Base-by-base conservation (phyloP, 2,113 vertebrate species). In the Lasiurus borealis region DNA sequence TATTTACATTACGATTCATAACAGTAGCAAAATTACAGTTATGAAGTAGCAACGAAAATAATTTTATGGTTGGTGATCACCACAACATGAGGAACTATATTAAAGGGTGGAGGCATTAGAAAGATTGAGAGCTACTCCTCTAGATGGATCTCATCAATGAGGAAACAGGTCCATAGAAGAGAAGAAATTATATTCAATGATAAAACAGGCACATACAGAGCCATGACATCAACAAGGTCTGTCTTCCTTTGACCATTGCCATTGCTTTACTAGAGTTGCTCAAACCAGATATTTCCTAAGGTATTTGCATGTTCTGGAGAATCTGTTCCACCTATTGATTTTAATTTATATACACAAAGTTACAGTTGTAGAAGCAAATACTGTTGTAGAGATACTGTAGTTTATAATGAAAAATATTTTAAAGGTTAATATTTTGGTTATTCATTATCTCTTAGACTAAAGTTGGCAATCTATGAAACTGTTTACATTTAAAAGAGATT, bases 331-430 rank as follows among this genome's bases (percentile, higher is more conserved):
- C 29, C 27, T 68, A 76, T 82, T 64, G 1, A 2, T 88, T 81
- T 86, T 34, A 75, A 77, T 85, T 88, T 95, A 48, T 36, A 46
- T 8, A 88, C 6, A 68, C 10, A 94, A 68, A 54, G 62, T 54
- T 4, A 90, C 36, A 76, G 27, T 75, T 78, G 77, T 40, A 83
- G 68, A 71, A 90, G 2, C 48, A 62, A 25, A 77, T 13, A 29
- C 44, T 85, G 59, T 36, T 3, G 7, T 50, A 54, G 64, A 91
- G 12, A 44, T 46, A 46, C 40, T 40, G 40, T 40, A 40, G 91
- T 57, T 93, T 62, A 83, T 8, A 91, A 57, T 72, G 85, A 68
- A 72, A 68, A 68, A 77, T 7, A 25, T 25, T 86, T 90, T 89
- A 64, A 75, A 85, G 18, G 10, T 88, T 80, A 25, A 19, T 29